A percentile compares a stretch with the other conserved stretches of the same genome.
These are phyloP conservation scores for Nansenia antarctica DNA, from an alignment of 2,113 vertebrate species.

Conservation along the genomic window DNA sequence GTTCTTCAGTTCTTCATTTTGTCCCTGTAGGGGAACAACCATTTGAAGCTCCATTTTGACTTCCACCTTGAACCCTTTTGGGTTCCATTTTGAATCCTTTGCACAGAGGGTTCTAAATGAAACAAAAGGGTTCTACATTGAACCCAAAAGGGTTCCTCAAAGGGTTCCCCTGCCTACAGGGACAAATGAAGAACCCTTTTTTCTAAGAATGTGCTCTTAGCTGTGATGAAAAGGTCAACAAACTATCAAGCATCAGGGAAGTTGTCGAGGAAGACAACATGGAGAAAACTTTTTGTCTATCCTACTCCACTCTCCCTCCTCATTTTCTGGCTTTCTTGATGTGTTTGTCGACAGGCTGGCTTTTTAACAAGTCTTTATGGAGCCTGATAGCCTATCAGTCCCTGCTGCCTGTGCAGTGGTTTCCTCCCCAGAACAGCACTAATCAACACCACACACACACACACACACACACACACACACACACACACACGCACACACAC, in stretches of 20 bases:
- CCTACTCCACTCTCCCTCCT: not conserved
- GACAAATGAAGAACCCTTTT: too few species aligned
- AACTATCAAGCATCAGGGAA: not conserved
- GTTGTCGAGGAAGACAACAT: slow-evolving; percentile 8
- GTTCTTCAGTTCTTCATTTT: too few species aligned
- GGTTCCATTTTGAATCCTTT: too few species aligned
- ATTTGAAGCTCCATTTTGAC: too few species aligned
- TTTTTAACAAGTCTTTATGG: slow-evolving; percentile 43
- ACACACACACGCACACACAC: slow-evolving; percentile 4
- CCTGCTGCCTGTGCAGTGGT: slow-evolving; percentile 32
- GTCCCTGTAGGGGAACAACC: too few species aligned
- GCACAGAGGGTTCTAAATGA: too few species aligned
- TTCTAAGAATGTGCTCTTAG: too few species aligned
- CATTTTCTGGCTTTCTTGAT: slow-evolving; percentile 14
- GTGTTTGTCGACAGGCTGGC: slow-evolving; percentile 47
- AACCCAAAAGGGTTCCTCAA: too few species aligned
- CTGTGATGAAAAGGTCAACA: not conserved
- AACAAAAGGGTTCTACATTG: too few species aligned
- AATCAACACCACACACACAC: slow-evolving; percentile 1
- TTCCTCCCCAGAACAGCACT: slow-evolving; percentile 43
- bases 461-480: slow-evolving; percentile 10
- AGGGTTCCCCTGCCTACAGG: too few species aligned
- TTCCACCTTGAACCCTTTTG: too few species aligned
- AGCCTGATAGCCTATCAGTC: slow-evolving; percentile 62
- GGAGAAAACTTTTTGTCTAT: slow-evolving; percentile 1